Base-by-base conservation (phyloP, 1,140 invertebrate genomes). In the Anastatus disparis region DNA sequence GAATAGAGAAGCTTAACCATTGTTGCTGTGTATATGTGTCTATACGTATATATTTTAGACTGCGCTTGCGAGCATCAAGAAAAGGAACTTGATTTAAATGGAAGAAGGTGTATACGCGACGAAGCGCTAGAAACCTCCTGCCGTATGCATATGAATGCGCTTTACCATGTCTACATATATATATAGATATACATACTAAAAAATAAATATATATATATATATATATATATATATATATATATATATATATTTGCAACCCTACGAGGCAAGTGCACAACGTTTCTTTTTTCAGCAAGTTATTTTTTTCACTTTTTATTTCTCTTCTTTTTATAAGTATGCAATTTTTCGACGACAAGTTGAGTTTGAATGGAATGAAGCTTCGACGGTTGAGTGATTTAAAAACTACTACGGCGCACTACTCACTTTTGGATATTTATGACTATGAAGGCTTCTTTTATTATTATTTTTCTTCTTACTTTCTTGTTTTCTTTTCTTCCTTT, bases 51-150 rank as follows among this genome's bases (percentile, higher is more conserved):
- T n/a, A n/a, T n/a, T n/a, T n/a, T n/a, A n/a, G n/a, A n/a, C n/a
- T n/a, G n/a, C n/a, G n/a, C n/a, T n/a, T n/a, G n/a, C n/a, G 56
- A 44, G n/a, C 20, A 40, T n/a, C 6, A 61, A 53, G 46, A 59
- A 64, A 62, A 67, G 31, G 35, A 69, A 62, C 66, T 69, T 38
- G 66, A 69, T 61, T 69, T 68, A 66, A 56, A 66, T 66, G 58
- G 38, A 26, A 35, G 44, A 64, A 50, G 58, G 53, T 44, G 53
- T 17, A 8, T 2, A 3, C 7, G 48, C 22, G 6, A 20, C 3
- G n/a, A 20, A 2, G 44, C 3, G 2, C 7, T 20, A 48, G 1
- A 10, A 53, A 67, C 70, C 76, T 75, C 71, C 73, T 66, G 50
- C 55, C 44, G 27, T 66, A 61, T 53, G 66, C 56, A 69, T 69